phyloP scores from a whole-genome alignment of 2,113 vertebrate species.

The Psittacara wagleri region DNA sequence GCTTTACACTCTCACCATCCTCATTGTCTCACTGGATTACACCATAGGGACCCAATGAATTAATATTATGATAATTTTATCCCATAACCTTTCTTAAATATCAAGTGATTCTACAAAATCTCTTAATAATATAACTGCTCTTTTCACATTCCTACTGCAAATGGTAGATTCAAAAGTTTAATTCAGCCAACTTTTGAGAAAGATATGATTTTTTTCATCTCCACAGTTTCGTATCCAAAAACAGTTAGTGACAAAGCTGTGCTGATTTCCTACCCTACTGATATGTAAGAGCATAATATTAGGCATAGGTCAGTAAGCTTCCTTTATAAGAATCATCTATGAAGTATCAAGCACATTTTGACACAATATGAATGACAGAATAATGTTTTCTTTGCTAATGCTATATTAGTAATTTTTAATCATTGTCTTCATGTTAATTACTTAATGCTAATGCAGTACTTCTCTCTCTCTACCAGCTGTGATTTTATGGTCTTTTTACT shows the following conservation, averaged over 20 bases:
- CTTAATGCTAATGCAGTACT: background rate
- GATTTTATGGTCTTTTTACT: background rate
- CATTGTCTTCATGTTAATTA: constrained; percentile 11
- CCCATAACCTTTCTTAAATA: constrained; percentile 8
- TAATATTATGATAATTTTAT: background rate
- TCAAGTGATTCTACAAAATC: background rate
- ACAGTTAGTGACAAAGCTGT: background rate
- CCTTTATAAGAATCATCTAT: background rate
- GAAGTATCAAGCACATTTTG: background rate
- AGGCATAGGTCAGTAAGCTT: background rate
- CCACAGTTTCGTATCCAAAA: background rate
- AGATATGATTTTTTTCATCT: background rate
- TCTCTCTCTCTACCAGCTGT: background rate
- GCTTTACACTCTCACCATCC: background rate
- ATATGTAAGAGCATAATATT: background rate
- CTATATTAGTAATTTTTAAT: constrained; percentile 29
- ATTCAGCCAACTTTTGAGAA: background rate
- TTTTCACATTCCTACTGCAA: background rate
- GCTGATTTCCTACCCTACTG: background rate
- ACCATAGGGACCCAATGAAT: background rate
- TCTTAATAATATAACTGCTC: background rate
- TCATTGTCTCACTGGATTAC: background rate
- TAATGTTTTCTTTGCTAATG: constrained; percentile 15
- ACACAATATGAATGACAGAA: constrained; percentile 1
- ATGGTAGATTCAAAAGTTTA: background rate